Percentiles rank a stretch among this genome's conserved stretches.
Conservation (phyloP, 2,888 invertebrate species). For the Neoaliturus tenellus region DNA sequence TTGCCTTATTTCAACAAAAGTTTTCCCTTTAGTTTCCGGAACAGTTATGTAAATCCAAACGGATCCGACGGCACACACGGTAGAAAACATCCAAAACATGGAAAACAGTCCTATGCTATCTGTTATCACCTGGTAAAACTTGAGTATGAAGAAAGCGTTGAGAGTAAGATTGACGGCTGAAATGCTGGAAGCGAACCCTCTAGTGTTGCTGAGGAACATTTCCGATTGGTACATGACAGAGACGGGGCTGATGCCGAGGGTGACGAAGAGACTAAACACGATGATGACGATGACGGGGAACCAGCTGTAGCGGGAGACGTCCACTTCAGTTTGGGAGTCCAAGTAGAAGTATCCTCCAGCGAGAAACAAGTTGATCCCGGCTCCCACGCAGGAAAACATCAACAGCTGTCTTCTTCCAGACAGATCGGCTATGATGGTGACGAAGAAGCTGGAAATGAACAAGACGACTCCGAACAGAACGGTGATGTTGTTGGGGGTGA, state of each 20-base stretch:
- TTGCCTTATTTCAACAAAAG: conserved; percentile 78
- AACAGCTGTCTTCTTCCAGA: conserved; percentile 46
- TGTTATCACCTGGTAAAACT: conserved; percentile 72
- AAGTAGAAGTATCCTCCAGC: conserved; percentile 60
- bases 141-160: conserved; percentile 76
- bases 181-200: conserved; percentile 77
- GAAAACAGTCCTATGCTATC: conserved; percentile 62
- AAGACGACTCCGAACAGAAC: conserved; percentile 55
- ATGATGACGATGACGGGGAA: conserved; percentile 75
- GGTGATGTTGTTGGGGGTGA: conserved; percentile 55
- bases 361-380: conserved; percentile 54
- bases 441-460: conserved; percentile 44
- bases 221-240: conserved; percentile 78
- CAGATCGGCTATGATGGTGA: conserved; percentile 46
- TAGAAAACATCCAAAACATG: conserved; percentile 61
- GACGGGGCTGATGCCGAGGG: conserved; percentile 77
- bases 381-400: conserved; percentile 59
- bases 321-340: conserved; percentile 53
- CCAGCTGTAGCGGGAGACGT: conserved; percentile 36
- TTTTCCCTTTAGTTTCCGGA: conserved; percentile 84
- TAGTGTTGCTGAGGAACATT: conserved; percentile 79
- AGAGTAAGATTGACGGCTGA: conserved; percentile 77
- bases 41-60: conserved; percentile 59
- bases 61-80: conserved; percentile 60
- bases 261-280: conserved; percentile 76